These are phyloP conservation scores for Taenioides sp. DNA, from an alignment of 2,797 vertebrate genomes.

Conservation along the genomic window DNA sequence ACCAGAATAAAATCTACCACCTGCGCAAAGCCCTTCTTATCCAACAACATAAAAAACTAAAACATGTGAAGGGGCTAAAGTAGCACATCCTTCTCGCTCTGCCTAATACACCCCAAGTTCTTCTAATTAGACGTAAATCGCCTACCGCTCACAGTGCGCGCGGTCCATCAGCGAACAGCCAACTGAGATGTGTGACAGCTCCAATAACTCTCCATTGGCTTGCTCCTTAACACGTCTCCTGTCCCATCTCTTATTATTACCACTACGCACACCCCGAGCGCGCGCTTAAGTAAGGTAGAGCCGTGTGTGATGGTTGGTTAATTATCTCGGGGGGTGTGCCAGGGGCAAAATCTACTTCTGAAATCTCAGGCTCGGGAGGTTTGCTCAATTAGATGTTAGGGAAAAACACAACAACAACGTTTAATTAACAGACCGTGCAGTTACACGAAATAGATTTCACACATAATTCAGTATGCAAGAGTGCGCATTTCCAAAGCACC, in stretches of 20 bases:
- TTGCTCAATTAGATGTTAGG: conserved; percentile 67
- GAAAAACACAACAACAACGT: conserved; percentile 66
- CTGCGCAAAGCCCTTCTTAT: background rate
- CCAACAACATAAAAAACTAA: background rate
- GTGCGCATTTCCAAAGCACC: conserved; percentile 60
- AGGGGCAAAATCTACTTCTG: conserved; percentile 77
- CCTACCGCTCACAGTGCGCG: conserved; percentile 48
- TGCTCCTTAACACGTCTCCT: conserved; percentile 35
- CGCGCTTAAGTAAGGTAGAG: conserved; percentile 45
- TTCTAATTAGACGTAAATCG: conserved; percentile 11
- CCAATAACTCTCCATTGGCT: conserved; percentile 42
- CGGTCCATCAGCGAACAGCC: conserved; percentile 26
- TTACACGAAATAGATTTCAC: conserved; percentile 76
- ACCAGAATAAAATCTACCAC: background rate
- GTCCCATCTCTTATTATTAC: conserved; percentile 43
- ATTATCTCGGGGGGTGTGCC: conserved; percentile 74
- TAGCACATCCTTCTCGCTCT: background rate
- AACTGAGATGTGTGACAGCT: conserved; percentile 43
- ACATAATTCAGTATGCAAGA: conserved; percentile 72
- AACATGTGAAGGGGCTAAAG: background rate
- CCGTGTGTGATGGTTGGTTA: conserved; percentile 62
- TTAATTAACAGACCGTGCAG: conserved; percentile 76
- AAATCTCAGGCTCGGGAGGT: conserved; percentile 75
- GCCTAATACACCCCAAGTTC: background rate
- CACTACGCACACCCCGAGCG: conserved; percentile 47